phyloP scores from a whole-genome alignment of 2,797 vertebrate genomes.

The Acrossocheilus fasciatus region DNA sequence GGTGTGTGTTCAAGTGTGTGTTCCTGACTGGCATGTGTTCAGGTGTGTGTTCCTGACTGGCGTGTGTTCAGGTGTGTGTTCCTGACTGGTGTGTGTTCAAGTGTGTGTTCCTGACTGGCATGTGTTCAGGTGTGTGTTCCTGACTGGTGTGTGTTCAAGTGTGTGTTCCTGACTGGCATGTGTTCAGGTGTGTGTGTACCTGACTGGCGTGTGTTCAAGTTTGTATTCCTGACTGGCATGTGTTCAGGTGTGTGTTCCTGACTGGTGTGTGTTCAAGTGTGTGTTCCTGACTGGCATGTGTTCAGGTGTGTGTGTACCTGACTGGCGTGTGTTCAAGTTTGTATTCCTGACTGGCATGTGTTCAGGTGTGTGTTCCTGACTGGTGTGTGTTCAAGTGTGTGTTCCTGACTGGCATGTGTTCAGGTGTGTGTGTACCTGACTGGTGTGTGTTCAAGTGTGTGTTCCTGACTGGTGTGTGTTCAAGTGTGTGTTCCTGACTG shows the following conservation, averaged over 20 bases:
- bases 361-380: not conserved
- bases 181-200: no score
- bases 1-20: slow-evolving; percentile 52
- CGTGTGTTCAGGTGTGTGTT: slow-evolving; percentile 72
- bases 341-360: not conserved
- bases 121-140: no score
- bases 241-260: no score
- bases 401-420: slow-evolving; percentile 85
- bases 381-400: not conserved
- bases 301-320: no score
- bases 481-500: no score
- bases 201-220: no score
- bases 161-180: no score
- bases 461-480: no score
- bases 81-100: slow-evolving; percentile 76
- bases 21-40: not conserved
- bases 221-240: slow-evolving; percentile 73
- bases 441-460: slow-evolving; percentile 66
- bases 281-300: not conserved
- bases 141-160: no score
- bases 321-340: not conserved
- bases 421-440: slow-evolving; percentile 65
- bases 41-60: not conserved
- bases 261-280: no score
- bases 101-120: slow-evolving; percentile 88